These are phyloP conservation scores for Hirtodrosophila cameraria DNA, from an alignment of 2,888 invertebrate genomes.

Conservation along the genomic window DNA sequence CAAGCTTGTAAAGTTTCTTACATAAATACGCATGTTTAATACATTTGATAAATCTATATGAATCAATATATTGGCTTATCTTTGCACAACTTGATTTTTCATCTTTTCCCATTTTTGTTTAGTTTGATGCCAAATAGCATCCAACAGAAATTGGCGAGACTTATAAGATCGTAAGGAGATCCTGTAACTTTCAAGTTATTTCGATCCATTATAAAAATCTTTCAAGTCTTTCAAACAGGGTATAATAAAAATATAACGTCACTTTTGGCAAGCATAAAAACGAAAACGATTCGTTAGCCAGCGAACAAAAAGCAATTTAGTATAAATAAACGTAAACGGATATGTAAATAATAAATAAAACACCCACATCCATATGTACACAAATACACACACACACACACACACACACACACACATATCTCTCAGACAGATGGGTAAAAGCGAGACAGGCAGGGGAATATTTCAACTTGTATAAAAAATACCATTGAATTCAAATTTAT, in stretches of 20 bases:
- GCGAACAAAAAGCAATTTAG: constrained; percentile 59
- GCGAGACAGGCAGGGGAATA: constrained; percentile 4
- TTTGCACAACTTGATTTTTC: no score
- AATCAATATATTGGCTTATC: no score
- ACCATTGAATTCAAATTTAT: constrained; percentile 62
- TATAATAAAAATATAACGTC: constrained; percentile 18
- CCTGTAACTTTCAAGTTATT: no score
- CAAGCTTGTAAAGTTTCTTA: no score
- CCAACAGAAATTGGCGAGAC: no score
- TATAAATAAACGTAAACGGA: constrained; percentile 67
- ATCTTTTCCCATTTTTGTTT: no score
- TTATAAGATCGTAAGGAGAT: no score
- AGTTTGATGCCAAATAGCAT: no score
- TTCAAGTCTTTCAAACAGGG: no score
- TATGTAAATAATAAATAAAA: constrained; percentile 66
- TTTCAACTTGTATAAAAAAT: constrained; percentile 43
- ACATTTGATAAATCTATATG: no score
- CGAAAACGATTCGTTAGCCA: constrained; percentile 49
- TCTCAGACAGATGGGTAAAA: constrained; percentile 10
- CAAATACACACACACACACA: constrained; percentile 1
- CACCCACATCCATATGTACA: constrained; percentile 30
- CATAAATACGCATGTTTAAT: not conserved
- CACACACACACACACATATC: constrained; percentile 1
- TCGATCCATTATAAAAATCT: no score
- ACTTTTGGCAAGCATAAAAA: constrained; percentile 40